A percentile compares a stretch with the other conserved stretches of the same genome.
Conservation (phyloP, 2,113 vertebrate species). For the Oryzias melastigma region DNA sequence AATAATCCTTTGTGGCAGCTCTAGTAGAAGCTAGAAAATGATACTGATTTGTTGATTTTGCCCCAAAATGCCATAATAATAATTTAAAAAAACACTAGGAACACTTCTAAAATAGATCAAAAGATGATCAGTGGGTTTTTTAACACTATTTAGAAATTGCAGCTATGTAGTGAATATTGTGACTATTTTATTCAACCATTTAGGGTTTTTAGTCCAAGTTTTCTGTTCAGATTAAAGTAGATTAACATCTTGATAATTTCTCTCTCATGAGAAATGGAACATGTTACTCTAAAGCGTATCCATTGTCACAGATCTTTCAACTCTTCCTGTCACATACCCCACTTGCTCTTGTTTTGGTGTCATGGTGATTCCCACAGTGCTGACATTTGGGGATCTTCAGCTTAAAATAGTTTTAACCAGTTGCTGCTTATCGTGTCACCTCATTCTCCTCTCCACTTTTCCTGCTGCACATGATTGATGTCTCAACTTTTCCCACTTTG, state of each 20-base stretch:
- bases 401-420: background rate
- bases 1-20: too few relatives aligned
- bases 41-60: too few relatives aligned
- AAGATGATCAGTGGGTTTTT: too few relatives aligned
- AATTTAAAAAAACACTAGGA: too few relatives aligned
- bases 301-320: slow-evolving; percentile 1
- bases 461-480: slow-evolving; percentile 18
- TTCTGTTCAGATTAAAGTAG: background rate
- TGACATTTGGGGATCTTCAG: background rate
- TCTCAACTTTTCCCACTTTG: slow-evolving; percentile 61
- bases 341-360: background rate
- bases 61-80: too few relatives aligned
- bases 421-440: background rate
- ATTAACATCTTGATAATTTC: slow-evolving; percentile 7
- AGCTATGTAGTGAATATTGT: too few relatives aligned
- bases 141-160: too few relatives aligned
- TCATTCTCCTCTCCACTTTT: background rate
- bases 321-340: background rate
- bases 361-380: background rate
- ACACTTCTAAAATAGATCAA: too few relatives aligned
- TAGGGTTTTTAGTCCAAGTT: background rate
- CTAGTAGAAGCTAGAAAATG: too few relatives aligned
- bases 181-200: background rate
- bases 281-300: background rate
- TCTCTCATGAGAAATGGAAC: background rate